Evolutionary conservation across 2,888 invertebrate species (phyloP), one percentile per base, ranked within the genome.

Genomic region (Crematogaster levior): DNA sequence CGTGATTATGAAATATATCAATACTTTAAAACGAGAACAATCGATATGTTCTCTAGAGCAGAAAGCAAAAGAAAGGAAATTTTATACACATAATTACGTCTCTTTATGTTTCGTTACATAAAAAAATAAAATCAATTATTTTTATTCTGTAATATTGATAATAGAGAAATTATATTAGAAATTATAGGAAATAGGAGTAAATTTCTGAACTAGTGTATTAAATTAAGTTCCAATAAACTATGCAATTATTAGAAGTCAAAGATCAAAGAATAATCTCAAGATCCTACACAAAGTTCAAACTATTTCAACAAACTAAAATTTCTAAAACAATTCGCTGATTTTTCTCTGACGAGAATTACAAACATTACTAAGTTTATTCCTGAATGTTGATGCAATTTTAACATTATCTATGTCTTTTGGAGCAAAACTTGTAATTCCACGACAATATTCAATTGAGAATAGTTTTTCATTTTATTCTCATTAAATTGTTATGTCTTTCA

Each of bases 1-100:
- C 66, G 56, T 53, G 68, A 43, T 51, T 63, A 12, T 56, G n/a
- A 77, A 66, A 66, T 68, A 68, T 46, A 34, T 30, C 21, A 30
- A 73, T 46, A 60, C 56, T 12, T 43, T 12, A 6, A 21, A 40
- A 15, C 15, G 43, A 43, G 40, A 77, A 68, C 21, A 77, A 79
- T 68, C 43, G 30, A 34, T 10, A 15, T 15, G 30, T 43, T 66
- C 24, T 30, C 40, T 30, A 30, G 21, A 53, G 43, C n/a, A 10
- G 48, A 12, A 43, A 77, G 18, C 18, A 18, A 56, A 66, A 43
- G 43, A 68, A 68, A 48, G 30, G 4, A 40, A 56, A 56, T 56
- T 34, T 56, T 12, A 58, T 68, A 30, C 6, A 24, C 40, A 27
- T 40, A 77, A 68, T 43, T 66, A 15, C 27, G 6, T 12, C 7